Evolutionary conservation across 2,888 invertebrate genomes (phyloP).

Genomic region (Priocnemis perturbator): DNA sequence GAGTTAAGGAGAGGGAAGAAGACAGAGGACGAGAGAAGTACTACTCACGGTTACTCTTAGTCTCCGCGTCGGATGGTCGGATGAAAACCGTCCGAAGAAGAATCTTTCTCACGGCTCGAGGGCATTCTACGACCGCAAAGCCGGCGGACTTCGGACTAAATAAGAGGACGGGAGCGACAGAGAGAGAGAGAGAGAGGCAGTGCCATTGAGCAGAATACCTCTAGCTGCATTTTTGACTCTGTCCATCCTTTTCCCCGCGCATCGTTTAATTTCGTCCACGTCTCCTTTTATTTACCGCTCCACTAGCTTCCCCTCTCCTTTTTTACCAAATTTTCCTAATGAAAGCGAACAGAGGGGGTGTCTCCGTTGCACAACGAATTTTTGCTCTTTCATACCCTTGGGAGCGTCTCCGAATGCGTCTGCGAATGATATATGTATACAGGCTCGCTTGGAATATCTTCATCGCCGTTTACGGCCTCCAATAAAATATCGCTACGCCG

Average conservation of each 20-base stretch:
- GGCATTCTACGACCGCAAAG: slow-evolving; percentile 28
- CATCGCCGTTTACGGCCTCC: too few relatives aligned
- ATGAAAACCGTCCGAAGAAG: slow-evolving; percentile 46
- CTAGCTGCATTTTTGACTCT: background rate
- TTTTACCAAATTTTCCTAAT: background rate
- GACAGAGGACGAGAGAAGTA: background rate
- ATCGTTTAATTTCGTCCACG: too few relatives aligned
- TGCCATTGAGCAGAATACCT: too few relatives aligned
- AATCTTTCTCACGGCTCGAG: slow-evolving; percentile 55
- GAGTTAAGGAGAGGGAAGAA: slow-evolving; percentile 13
- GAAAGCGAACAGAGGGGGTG: too few relatives aligned
- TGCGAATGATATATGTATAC: too few relatives aligned
- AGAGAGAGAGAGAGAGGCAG: background rate
- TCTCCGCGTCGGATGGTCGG: slow-evolving; percentile 8
- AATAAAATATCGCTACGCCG: too few relatives aligned
- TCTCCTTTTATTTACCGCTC: background rate
- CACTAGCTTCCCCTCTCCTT: background rate
- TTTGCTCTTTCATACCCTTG: too few relatives aligned
- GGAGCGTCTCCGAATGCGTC: too few relatives aligned
- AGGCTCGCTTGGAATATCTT: too few relatives aligned
- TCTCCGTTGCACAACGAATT: too few relatives aligned
- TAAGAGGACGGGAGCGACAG: slow-evolving; percentile 1
- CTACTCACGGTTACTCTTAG: slow-evolving; percentile 8
- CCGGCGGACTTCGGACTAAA: too few relatives aligned
- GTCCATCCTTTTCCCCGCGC: background rate